Conservation (phyloP, 2,797 vertebrate genomes). For the Cuculus canorus region DNA sequence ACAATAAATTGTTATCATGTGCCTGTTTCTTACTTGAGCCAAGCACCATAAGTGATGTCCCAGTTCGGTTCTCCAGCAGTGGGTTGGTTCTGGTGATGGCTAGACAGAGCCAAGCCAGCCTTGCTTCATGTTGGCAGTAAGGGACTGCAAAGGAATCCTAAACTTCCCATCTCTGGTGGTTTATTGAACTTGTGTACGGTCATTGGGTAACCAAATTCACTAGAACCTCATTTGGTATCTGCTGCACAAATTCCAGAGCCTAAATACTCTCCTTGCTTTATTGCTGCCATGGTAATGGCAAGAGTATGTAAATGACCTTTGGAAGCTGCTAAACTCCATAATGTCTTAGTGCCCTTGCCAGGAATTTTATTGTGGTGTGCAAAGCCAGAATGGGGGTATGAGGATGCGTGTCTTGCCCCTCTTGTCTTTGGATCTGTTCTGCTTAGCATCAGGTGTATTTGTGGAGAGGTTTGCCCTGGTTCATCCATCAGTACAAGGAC, state of each 20-base stretch:
- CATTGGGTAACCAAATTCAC: neutral
- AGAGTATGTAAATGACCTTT: neutral
- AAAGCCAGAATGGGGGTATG: neutral
- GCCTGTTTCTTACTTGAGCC: neutral
- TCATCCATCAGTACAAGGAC: neutral
- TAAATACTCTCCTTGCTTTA: neutral
- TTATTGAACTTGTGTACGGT: neutral
- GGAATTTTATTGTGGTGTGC: rapidly evolving
- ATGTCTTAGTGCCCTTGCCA: neutral
- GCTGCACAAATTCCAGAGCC: neutral
- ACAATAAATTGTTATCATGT: neutral
- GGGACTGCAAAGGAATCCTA: neutral
- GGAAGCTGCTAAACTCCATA: neutral
- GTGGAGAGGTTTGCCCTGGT: neutral
- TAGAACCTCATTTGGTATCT: neutral
- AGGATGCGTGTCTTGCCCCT: neutral
- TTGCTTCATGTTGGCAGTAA: neutral
- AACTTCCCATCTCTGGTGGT: neutral
- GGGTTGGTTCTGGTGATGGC: neutral
- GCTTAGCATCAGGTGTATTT: neutral
- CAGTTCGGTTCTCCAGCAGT: neutral
- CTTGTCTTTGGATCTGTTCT: neutral
- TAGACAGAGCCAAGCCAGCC: neutral
- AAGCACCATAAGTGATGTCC: neutral
- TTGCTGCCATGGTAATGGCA: neutral